Base-by-base conservation (phyloP, 2,888 invertebrate species). In the Tricholauxania praeusta region DNA sequence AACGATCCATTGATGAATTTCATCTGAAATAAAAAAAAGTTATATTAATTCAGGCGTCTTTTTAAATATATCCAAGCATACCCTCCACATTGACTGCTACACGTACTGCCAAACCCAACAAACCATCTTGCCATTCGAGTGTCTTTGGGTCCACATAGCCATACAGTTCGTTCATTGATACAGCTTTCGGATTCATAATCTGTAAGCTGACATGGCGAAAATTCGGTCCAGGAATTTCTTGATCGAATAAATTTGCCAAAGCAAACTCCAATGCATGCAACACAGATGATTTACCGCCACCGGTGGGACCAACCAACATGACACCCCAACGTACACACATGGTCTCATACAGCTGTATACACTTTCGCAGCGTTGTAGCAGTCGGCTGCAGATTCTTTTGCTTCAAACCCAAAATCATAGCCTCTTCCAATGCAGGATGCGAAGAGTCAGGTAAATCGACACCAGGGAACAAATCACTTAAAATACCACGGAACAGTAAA, bases 251-350 rank as follows among this genome's bases (percentile, higher is more conserved):
- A 75, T 91, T 90, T 0, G 90, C 89, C 78, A 96, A 90, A 0
- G 95, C 92, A 68, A 90, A 89, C 47, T 91, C 92, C 63, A 97
- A 86, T 0, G 93, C 91, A 93, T 96, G 84, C 52, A 96, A 89
- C 12, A 94, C 91, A 0, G 93, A 90, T 0, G 94, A 93, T 86
- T 96, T 96, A 5, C 96, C 96, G 3, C 95, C 93, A 0, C 96
- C 96, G 0, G 96, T 95, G 0, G 96, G 96, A 0, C 96, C 96
- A 0, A 96, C 96, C 75, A 96, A 87, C 96, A 97, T 96, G 1
- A 96, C 96, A 3, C 96, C 96, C 91, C 96, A 96, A 19, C 96
- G 90, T 4, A 96, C 96, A 77, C 93, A 92, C 94, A 96, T 94
- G 0, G 96, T 96, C 85, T 96, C 96, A 82, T 95, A 94, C 12